phyloP scores from a whole-genome alignment of 2,888 invertebrate species.

The Minunthozetes semirufus region DNA sequence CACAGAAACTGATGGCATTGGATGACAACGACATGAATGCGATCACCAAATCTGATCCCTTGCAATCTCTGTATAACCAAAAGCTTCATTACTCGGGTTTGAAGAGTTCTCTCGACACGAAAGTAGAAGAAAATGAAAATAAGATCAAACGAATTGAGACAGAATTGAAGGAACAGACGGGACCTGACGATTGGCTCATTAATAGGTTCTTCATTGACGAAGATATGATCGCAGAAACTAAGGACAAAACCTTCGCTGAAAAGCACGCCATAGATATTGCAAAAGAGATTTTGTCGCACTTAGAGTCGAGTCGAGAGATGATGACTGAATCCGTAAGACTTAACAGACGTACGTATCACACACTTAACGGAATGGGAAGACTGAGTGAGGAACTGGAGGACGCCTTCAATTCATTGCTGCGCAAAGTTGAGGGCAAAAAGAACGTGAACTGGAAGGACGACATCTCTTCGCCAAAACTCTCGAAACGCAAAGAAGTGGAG shows the following conservation, averaged over 20 bases:
- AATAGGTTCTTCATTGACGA: slow-evolving; percentile 31
- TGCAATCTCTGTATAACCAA: slow-evolving; percentile 31
- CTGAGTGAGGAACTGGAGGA: slow-evolving; percentile 30
- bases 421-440: slow-evolving; percentile 38
- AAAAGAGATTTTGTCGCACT: slow-evolving; percentile 19
- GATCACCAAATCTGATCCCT: background rate
- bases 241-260: slow-evolving; percentile 31
- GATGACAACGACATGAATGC: background rate
- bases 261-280: slow-evolving; percentile 31
- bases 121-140: slow-evolving; percentile 32
- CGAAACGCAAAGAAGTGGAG: slow-evolving; percentile 2
- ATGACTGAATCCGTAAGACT: slow-evolving; percentile 28
- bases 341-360: background rate
- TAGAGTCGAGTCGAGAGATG: slow-evolving; percentile 11
- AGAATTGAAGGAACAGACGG: slow-evolving; percentile 9
- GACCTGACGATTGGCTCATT: slow-evolving; percentile 32
- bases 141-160: slow-evolving; percentile 29
- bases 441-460: slow-evolving; percentile 38
- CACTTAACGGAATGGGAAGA: slow-evolving; percentile 26
- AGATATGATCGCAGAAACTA: slow-evolving; percentile 18
- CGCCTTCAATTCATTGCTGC: slow-evolving; percentile 5
- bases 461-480: slow-evolving; percentile 12
- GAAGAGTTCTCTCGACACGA: background rate
- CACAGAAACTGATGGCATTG: slow-evolving; percentile 5
- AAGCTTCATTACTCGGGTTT: slow-evolving; percentile 33